These are phyloP conservation scores for Meloidogyne exigua DNA, from an alignment of 1,140 invertebrate species.

Conservation along the genomic window DNA sequence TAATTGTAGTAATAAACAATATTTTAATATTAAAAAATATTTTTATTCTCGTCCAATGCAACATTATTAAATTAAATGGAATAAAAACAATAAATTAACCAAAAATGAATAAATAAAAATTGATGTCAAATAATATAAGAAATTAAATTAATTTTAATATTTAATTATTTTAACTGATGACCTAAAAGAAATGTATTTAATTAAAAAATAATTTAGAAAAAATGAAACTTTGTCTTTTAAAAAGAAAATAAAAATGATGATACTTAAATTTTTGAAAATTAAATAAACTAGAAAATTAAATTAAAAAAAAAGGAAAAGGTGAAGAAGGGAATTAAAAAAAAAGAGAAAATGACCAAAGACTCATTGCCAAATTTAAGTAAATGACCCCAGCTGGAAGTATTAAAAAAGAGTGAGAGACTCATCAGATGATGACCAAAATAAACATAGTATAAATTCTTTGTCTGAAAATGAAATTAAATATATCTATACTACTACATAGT, in stretches of 20 bases:
- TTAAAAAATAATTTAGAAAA: neutral
- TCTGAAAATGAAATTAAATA: neutral
- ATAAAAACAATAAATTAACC: neutral
- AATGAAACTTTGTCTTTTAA: neutral
- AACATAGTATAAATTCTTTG: neutral
- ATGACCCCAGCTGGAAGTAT: neutral
- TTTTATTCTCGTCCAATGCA: neutral
- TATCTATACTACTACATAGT: neutral
- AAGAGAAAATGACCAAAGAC: conserved; percentile 1
- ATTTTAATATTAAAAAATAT: neutral
- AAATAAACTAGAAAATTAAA: neutral
- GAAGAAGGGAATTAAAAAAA: neutral
- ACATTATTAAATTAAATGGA: neutral
- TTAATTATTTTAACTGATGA: neutral
- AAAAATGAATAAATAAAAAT: too few species aligned
- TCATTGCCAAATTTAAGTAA: neutral
- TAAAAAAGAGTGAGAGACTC: neutral
- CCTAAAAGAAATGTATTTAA: neutral
- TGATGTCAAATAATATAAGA: neutral
- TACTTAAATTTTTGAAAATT: too few species aligned
- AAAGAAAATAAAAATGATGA: too few species aligned
- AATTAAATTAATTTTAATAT: neutral
- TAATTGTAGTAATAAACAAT: neutral
- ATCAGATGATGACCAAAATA: neutral
- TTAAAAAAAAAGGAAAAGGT: neutral